Base-by-base conservation (phyloP, 2,113 vertebrate genomes). In the Pteronura brasiliensis region DNA sequence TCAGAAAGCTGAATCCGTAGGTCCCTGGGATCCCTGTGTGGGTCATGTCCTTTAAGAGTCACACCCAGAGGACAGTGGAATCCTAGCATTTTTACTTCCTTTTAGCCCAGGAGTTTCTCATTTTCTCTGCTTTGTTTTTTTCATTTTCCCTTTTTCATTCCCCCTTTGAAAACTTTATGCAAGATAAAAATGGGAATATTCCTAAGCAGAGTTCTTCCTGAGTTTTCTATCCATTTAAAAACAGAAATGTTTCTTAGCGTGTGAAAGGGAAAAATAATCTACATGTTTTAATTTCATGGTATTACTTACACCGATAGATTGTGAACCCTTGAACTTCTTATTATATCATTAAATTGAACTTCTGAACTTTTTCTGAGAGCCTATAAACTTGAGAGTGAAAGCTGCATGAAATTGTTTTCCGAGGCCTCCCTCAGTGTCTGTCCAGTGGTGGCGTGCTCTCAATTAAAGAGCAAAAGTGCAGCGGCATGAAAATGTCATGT, bases 261-360 rank as follows among this genome's bases (percentile, higher is more conserved):
- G 11, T 80, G 49, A 83, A 95, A 59, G 47, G 8, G 21, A 18
- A 77, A 94, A 92, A 76, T 21, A 72, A 93, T 79, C 79, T 94
- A 77, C 69, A 13, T 67, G 47, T 69, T 96, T 96, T 90, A 85
- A 87, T 80, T 87, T 86, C 85, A 47, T 42, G 63, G n/a, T 74
- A 44, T 93, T 79, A n/a, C 49, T 92, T 94, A 84, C 80, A 52
- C 20, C 57, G 42, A 72, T 52, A 85, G 83, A 42, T 20, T 55
- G 31, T 88, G 95, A 97, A 97, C 92, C 88, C 57, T 88, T 97
- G 97, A 97, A 96, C 95, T 95, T 84, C 82, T 92, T 92, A 52
- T 85, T 84, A 85, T 92, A 88, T 95, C 96, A 91, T 96, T 76
- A 88, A 52, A 74, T 44, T 97, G 97, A 98, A 97, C 97, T 97